These are phyloP conservation scores for Drosophila sucinea DNA, from an alignment of 1,140 invertebrate species.

Conservation along the genomic window DNA sequence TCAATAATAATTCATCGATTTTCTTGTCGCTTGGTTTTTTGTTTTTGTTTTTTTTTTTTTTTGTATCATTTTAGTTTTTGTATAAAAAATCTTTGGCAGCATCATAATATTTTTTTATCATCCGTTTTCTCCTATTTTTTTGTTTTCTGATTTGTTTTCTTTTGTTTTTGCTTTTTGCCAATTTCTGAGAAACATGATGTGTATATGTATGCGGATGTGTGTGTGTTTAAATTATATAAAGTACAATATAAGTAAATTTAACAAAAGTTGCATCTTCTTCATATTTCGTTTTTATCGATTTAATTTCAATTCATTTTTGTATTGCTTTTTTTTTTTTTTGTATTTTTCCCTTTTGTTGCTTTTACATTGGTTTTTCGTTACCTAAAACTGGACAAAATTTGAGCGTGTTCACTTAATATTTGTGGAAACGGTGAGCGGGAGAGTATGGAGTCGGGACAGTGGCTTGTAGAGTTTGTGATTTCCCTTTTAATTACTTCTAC, in stretches of 20 bases:
- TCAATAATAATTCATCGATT: slow-evolving; percentile 48
- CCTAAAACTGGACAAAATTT: slow-evolving; percentile 9
- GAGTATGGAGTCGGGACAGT: not conserved
- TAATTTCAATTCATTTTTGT: slow-evolving; percentile 10
- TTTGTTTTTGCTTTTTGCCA: slow-evolving; percentile 31
- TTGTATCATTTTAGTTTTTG: slow-evolving; percentile 31
- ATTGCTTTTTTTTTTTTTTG: slow-evolving; percentile 26
- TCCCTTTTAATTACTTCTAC: not conserved
- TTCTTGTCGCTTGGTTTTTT: slow-evolving; percentile 17
- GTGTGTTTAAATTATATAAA: slow-evolving; percentile 8
- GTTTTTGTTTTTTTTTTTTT: slow-evolving; percentile 9
- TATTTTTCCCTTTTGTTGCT: not conserved
- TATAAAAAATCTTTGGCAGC: slow-evolving; percentile 77
- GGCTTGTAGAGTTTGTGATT: not conserved
- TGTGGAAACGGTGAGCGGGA: not conserved
- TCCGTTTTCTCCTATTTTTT: slow-evolving; percentile 22
- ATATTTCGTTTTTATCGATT: not conserved
- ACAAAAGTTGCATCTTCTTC: slow-evolving; percentile 4
- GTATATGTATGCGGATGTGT: slow-evolving; percentile 25
- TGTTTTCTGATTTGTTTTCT: slow-evolving; percentile 1
- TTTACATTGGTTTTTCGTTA: not conserved
- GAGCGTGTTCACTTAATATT: not conserved
- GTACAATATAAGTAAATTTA: slow-evolving; percentile 5
- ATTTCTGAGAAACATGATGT: slow-evolving; percentile 28
- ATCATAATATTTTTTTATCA: slow-evolving; percentile 57